These are phyloP conservation scores for Scyliorhinus canicula DNA, from an alignment of 2,797 vertebrate genomes.

Conservation along the genomic window DNA sequence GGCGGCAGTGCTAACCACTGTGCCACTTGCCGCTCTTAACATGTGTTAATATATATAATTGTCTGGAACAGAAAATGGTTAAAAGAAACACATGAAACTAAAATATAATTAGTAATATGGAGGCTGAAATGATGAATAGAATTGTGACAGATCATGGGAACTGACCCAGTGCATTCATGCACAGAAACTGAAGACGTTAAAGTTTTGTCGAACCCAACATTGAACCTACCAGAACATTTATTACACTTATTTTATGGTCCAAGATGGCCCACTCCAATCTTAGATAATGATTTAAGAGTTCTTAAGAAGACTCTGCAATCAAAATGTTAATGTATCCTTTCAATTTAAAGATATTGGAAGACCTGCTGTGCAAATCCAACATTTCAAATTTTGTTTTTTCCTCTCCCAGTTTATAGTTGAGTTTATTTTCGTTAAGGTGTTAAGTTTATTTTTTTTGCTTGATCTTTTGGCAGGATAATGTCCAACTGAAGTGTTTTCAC, in stretches of 20 bases:
- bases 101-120: background rate
- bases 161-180: background rate
- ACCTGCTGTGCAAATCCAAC: background rate
- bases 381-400: background rate
- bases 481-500: background rate
- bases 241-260: background rate
- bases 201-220: background rate
- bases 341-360: background rate
- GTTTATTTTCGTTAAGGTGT: too few species aligned
- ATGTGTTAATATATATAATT: background rate
- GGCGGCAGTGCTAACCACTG: too few species aligned
- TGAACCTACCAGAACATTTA: background rate
- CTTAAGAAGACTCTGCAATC: background rate
- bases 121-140: background rate
- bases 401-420: background rate
- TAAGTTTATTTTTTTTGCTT: background rate
- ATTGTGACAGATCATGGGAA: too few species aligned
- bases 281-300: background rate
- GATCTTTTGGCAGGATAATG: background rate
- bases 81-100: background rate
- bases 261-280: background rate
- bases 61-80: background rate
- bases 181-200: background rate
- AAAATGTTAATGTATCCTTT: background rate
- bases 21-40: background rate